Percentiles rank a stretch among this genome's conserved stretches.
Evolutionary conservation across 2,888 invertebrate species (phyloP).

Genomic region (Callimorpha dominula): DNA sequence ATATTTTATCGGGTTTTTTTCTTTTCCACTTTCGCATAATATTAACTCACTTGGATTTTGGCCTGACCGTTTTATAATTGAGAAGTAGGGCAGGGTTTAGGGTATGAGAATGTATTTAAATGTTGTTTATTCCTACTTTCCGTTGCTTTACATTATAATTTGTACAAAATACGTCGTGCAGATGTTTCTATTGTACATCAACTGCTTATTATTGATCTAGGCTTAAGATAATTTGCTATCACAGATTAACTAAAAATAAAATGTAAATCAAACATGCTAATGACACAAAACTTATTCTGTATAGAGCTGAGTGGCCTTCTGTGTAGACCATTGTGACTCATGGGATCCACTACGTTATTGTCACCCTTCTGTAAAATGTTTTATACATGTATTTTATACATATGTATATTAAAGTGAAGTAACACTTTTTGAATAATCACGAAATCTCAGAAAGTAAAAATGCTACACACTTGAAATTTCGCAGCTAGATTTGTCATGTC

Average conservation of each 20-base stretch:
- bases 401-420: no score
- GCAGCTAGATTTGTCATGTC: no score
- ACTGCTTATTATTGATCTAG: background rate
- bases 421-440: no score
- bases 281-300: no score
- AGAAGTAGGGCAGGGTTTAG: background rate
- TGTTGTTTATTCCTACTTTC: background rate
- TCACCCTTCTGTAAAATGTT: no score
- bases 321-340: no score
- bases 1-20: conserved; percentile 40
- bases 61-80: conserved; percentile 17
- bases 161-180: background rate
- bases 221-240: background rate
- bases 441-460: no score
- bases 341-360: no score
- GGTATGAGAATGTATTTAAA: background rate
- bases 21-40: conserved; percentile 35
- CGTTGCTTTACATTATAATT: background rate
- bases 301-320: no score
- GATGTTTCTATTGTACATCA: background rate
- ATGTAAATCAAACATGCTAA: background rate
- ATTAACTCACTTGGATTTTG: conserved; percentile 35
- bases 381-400: no score
- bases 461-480: no score
- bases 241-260: no score